Percentiles rank a stretch among this genome's conserved stretches.
phyloP scores from a whole-genome alignment of 2,113 vertebrate genomes.

The Heterotis niloticus region DNA sequence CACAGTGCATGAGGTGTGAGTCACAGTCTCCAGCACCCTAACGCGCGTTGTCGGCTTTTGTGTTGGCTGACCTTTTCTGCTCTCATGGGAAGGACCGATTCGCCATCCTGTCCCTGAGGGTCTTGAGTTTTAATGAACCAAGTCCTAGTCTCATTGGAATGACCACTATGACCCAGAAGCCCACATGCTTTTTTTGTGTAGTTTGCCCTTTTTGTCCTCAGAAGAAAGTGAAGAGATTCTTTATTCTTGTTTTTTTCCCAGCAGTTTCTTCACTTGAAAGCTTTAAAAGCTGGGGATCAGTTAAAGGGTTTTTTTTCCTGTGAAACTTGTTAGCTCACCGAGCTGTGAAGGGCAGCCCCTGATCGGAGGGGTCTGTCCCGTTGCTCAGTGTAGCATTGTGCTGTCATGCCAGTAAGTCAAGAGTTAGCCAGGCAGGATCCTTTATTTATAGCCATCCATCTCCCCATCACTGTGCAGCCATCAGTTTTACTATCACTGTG shows the following conservation, averaged over 20 bases:
- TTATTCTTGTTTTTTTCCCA: neutral
- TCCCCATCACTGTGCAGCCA: neutral
- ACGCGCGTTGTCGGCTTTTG: neutral
- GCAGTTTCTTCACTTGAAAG: neutral
- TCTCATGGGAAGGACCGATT: neutral
- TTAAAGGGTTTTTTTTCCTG: constrained; percentile 10
- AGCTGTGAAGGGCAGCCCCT: constrained; percentile 2
- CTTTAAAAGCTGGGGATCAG: constrained; percentile 3
- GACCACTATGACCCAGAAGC: neutral
- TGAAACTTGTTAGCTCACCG: neutral
- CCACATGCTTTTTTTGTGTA: neutral
- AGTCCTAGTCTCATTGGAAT: neutral
- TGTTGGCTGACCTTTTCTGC: neutral
- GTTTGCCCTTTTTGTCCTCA: neutral
- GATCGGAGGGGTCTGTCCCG: neutral
- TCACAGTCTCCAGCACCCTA: constrained; percentile 38
- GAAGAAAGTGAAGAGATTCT: neutral
- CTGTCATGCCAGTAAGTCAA: neutral
- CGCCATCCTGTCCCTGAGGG: neutral
- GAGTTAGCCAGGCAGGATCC: neutral
- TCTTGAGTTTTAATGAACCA: neutral
- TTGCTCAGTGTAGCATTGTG: neutral
- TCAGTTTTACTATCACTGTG: neutral
- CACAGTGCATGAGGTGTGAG: constrained; percentile 28
- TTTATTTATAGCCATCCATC: neutral